phyloP scores from a whole-genome alignment of 1,140 invertebrate genomes.

The Sesamia nonagrioides region DNA sequence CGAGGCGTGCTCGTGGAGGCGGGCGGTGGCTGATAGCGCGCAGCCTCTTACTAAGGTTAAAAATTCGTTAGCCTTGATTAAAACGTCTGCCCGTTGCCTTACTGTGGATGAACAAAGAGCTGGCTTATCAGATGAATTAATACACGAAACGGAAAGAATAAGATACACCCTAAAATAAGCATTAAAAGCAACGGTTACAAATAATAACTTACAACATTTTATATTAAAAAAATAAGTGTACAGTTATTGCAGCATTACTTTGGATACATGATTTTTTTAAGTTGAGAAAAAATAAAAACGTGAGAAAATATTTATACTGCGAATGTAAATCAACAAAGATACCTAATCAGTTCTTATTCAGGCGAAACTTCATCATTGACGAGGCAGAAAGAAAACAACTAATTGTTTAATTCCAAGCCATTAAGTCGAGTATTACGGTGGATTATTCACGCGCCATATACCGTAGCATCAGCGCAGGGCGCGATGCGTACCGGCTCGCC shows the following conservation, averaged over 20 bases:
- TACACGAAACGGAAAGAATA: constrained; percentile 53
- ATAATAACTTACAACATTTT: not conserved
- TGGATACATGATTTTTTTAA: not conserved
- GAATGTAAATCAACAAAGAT: constrained; percentile 24
- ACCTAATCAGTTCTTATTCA: constrained; percentile 56
- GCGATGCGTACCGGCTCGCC: constrained; percentile 41
- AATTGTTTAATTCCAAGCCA: constrained; percentile 87
- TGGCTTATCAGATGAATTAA: constrained; percentile 60
- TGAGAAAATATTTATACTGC: not conserved
- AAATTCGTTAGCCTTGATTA: constrained; percentile 66
- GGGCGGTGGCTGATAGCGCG: constrained; percentile 52
- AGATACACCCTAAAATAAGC: constrained; percentile 33
- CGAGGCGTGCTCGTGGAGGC: constrained; percentile 53
- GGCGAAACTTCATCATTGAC: constrained; percentile 73
- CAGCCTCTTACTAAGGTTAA: constrained; percentile 57
- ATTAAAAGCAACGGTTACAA: constrained; percentile 9
- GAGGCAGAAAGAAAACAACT: constrained; percentile 85
- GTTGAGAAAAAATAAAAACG: not conserved
- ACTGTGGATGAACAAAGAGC: constrained; percentile 58
- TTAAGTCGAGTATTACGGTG: constrained; percentile 83
- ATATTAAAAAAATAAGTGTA: not conserved
- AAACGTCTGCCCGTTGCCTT: constrained; percentile 56
- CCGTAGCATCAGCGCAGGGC: constrained; percentile 70
- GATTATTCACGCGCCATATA: constrained; percentile 85
- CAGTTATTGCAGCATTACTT: not conserved